A percentile compares a stretch with the other conserved stretches of the same genome.
These are phyloP conservation scores for Cephus cinctus DNA, from an alignment of 1,140 invertebrate genomes.

Conservation along the genomic window DNA sequence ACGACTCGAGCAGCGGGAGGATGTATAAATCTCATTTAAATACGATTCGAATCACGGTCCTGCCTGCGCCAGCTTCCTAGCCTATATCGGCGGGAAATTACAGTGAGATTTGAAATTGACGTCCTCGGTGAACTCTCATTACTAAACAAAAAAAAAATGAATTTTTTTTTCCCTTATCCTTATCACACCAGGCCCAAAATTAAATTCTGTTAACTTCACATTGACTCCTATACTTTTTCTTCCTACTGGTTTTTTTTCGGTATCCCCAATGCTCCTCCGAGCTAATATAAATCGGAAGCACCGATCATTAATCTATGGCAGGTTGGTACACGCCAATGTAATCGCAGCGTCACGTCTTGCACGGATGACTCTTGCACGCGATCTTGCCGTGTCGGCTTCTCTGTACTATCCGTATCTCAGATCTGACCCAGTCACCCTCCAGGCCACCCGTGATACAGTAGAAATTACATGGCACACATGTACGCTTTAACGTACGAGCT, in stretches of 20 bases:
- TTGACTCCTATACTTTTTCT: no score
- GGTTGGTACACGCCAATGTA: slow-evolving; percentile 20
- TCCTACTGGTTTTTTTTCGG: no score
- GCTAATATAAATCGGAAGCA: slow-evolving; percentile 26
- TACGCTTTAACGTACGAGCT: no score
- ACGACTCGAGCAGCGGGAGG: slow-evolving; percentile 5
- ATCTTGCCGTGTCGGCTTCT: slow-evolving; percentile 12
- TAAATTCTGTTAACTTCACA: no score
- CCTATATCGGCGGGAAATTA: background rate
- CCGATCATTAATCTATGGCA: slow-evolving; percentile 26
- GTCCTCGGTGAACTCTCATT: no score
- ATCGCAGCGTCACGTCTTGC: slow-evolving; percentile 20
- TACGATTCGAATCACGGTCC: slow-evolving; percentile 18
- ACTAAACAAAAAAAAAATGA: no score
- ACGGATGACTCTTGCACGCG: slow-evolving; percentile 26
- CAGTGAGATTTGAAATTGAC: no score
- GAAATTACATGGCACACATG: no score
- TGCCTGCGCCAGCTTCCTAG: slow-evolving; percentile 2
- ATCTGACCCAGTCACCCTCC: slow-evolving; percentile 36
- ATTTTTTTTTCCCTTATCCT: no score
- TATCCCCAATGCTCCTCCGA: no score
- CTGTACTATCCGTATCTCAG: slow-evolving; percentile 18
- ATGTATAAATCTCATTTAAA: slow-evolving; percentile 26
- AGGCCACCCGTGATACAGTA: no score
- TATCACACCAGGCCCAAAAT: no score